These are phyloP conservation scores for Druon quercuslanigerum DNA, from an alignment of 1,140 invertebrate genomes.

Conservation along the genomic window DNA sequence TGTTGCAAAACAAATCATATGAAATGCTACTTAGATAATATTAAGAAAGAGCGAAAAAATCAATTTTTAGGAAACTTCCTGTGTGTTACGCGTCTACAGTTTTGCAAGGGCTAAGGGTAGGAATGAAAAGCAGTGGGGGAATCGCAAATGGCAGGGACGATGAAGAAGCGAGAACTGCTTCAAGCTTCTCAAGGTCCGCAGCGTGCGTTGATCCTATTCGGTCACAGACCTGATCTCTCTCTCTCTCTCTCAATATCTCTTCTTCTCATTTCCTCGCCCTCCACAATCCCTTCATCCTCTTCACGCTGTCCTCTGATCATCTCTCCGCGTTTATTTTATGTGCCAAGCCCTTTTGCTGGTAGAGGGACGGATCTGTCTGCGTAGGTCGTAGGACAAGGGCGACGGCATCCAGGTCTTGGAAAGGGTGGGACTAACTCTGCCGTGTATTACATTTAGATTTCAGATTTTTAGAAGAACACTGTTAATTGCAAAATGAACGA, in stretches of 20 bases:
- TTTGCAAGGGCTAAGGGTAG: background rate
- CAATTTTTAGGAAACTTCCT: no score
- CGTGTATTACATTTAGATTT: no score
- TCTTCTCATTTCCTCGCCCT: slow-evolving; percentile 41
- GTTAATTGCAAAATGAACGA: no score
- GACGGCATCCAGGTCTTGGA: background rate
- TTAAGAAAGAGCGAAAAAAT: no score
- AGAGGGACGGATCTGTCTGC: slow-evolving; percentile 20
- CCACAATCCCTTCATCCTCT: slow-evolving; percentile 40
- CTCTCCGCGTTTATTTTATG: slow-evolving; percentile 30
- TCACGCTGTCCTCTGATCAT: slow-evolving; percentile 36
- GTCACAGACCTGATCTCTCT: background rate
- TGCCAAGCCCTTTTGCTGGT: slow-evolving; percentile 14
- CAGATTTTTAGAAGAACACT: no score
- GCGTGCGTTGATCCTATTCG: slow-evolving; percentile 33
- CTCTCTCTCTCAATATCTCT: slow-evolving; percentile 34
- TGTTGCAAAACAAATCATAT: no score
- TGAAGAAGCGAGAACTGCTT: slow-evolving; percentile 26
- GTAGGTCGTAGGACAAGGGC: slow-evolving; percentile 31
- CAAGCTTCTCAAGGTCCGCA: slow-evolving; percentile 30
- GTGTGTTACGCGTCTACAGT: background rate
- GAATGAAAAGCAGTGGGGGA: slow-evolving; percentile 4
- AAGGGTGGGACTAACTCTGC: background rate
- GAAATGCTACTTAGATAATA: no score
- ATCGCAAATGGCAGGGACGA: slow-evolving; percentile 30